phyloP scores from a whole-genome alignment of 2,113 vertebrate genomes.

The Ellobius talpinus region DNA sequence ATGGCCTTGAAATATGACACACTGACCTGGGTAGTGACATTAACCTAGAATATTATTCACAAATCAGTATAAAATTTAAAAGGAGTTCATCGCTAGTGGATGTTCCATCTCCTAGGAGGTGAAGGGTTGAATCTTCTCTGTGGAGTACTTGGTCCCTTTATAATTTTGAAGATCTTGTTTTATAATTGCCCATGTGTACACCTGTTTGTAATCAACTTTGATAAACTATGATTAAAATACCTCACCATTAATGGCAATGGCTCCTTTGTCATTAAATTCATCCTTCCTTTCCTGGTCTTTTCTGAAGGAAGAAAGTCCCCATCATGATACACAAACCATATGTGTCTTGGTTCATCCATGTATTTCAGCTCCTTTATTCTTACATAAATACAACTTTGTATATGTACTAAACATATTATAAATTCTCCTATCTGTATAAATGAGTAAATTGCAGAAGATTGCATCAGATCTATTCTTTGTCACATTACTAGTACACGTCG shows the following conservation, averaged over 20 bases:
- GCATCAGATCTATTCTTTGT: not conserved
- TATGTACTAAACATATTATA: not conserved
- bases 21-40: not conserved
- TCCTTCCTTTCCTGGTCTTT: not conserved
- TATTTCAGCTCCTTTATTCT: not conserved
- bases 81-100: not conserved
- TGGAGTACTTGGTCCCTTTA: not conserved
- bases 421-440: not conserved
- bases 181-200: not conserved
- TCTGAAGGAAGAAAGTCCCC: not conserved
- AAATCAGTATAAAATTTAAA: constrained; percentile 7
- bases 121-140: not conserved
- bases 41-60: constrained; percentile 16
- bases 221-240: not conserved
- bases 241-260: not conserved
- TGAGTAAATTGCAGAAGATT: not conserved
- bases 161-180: not conserved
- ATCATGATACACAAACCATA: not conserved
- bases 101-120: not conserved
- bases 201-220: not conserved
- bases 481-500: not conserved
- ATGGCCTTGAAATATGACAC: not conserved
- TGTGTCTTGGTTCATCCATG: not conserved
- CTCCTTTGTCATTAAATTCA: not conserved
- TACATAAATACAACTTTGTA: not conserved